Conservation (phyloP, 2,888 invertebrate species). For the Limnephilus rhombicus region DNA sequence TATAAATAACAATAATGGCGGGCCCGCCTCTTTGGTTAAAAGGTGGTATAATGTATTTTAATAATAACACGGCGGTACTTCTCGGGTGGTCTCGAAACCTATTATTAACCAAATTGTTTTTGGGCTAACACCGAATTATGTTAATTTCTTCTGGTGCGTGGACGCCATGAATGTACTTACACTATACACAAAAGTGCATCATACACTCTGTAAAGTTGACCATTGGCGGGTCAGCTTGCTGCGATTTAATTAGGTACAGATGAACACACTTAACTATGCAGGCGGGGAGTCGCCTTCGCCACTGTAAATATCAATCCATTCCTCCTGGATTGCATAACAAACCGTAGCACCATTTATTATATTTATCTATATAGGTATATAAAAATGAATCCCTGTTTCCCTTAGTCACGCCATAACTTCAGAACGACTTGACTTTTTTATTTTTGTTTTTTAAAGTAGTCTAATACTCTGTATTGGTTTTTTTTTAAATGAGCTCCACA, state of each 20-base stretch:
- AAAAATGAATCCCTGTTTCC: too few relatives aligned
- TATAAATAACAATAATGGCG: slow-evolving; percentile 1
- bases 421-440: too few relatives aligned
- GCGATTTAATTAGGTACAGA: neutral
- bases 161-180: neutral
- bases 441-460: too few relatives aligned
- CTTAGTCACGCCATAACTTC: too few relatives aligned
- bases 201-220: neutral
- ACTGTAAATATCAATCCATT: too few relatives aligned
- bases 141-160: neutral
- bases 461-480: too few relatives aligned
- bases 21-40: slow-evolving; percentile 4
- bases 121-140: neutral
- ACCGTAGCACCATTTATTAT: too few relatives aligned
- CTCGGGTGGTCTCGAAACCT: slow-evolving; percentile 23
- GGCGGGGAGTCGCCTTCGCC: too few relatives aligned
- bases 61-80: slow-evolving; percentile 18
- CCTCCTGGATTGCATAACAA: too few relatives aligned
- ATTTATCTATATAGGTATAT: too few relatives aligned
- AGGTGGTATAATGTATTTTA: slow-evolving; percentile 20
- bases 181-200: neutral
- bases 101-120: slow-evolving; percentile 1
- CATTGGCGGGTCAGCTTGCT: neutral
- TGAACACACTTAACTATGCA: neutral
- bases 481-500: too few relatives aligned